These are phyloP conservation scores for Brachionus calyciflorus DNA, from an alignment of 1,140 invertebrate genomes.

Conservation along the genomic window DNA sequence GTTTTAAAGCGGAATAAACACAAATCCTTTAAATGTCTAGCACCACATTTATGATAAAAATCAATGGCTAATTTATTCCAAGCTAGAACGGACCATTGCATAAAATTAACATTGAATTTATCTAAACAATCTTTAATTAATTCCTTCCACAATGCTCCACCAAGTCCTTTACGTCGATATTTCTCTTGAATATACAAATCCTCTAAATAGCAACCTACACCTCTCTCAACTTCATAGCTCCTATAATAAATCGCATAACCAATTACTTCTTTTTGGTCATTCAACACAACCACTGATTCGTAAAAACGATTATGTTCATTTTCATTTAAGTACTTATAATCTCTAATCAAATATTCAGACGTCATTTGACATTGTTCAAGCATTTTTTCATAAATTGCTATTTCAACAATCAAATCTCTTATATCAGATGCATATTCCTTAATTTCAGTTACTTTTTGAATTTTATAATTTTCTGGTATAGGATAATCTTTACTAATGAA, in stretches of 20 bases:
- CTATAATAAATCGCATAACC: slow-evolving; percentile 33
- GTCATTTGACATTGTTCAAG: slow-evolving; percentile 27
- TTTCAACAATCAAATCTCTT: slow-evolving; percentile 13
- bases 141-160: slow-evolving; percentile 15
- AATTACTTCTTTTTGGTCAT: slow-evolving; percentile 25
- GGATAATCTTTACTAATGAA: background rate
- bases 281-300: slow-evolving; percentile 30
- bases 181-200: slow-evolving; percentile 43
- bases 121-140: slow-evolving; percentile 25
- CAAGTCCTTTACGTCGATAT: background rate
- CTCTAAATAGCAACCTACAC: slow-evolving; percentile 28
- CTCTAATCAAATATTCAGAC: background rate
- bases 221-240: slow-evolving; percentile 22
- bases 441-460: slow-evolving; percentile 17
- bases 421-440: slow-evolving; percentile 14
- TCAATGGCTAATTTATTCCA: slow-evolving; percentile 43
- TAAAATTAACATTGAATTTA: slow-evolving; percentile 11
- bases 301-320: background rate
- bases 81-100: slow-evolving; percentile 40
- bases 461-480: background rate
- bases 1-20: slow-evolving; percentile 18
- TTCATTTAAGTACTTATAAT: slow-evolving; percentile 13
- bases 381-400: slow-evolving; percentile 43
- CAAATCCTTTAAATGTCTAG: background rate
- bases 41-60: slow-evolving; percentile 12